These are phyloP conservation scores for Vireo griseus DNA, from an alignment of 2,797 vertebrate species.

Conservation along the genomic window DNA sequence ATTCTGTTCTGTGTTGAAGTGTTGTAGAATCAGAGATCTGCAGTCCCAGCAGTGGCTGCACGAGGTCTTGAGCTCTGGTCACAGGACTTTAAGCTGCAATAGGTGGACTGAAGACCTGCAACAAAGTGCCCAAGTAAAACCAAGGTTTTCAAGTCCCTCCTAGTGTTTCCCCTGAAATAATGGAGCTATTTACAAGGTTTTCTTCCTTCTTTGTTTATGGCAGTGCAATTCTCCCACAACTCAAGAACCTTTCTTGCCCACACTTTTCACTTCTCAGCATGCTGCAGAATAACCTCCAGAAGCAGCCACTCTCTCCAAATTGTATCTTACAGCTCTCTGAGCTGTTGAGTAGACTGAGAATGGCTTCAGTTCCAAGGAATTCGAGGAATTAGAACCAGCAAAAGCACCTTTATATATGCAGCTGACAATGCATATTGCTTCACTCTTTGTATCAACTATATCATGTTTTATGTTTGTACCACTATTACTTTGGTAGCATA, in stretches of 20 bases:
- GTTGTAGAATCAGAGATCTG: neutral
- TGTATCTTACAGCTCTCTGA: neutral
- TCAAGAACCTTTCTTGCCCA: neutral
- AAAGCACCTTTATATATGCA: neutral
- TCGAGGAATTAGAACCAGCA: neutral
- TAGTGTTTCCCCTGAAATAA: neutral
- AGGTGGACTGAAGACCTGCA: neutral
- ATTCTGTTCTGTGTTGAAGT: neutral
- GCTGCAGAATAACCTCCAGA: neutral
- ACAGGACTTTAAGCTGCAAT: neutral
- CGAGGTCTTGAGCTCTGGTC: neutral
- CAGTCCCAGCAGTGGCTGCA: neutral
- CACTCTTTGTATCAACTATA: neutral
- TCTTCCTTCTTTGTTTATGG: neutral
- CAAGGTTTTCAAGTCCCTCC: neutral
- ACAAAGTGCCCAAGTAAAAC: neutral
- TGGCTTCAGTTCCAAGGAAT: neutral
- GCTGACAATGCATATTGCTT: neutral
- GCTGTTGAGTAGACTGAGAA: neutral
- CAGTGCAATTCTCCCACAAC: neutral
- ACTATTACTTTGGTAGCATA: neutral
- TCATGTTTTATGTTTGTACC: neutral
- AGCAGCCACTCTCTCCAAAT: neutral
- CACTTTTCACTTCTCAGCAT: neutral
- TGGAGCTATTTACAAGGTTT: neutral